Percentiles rank a stretch among this genome's conserved stretches.
Conservation (phyloP, 2,113 vertebrate species). For the Tetrax tetrax region DNA sequence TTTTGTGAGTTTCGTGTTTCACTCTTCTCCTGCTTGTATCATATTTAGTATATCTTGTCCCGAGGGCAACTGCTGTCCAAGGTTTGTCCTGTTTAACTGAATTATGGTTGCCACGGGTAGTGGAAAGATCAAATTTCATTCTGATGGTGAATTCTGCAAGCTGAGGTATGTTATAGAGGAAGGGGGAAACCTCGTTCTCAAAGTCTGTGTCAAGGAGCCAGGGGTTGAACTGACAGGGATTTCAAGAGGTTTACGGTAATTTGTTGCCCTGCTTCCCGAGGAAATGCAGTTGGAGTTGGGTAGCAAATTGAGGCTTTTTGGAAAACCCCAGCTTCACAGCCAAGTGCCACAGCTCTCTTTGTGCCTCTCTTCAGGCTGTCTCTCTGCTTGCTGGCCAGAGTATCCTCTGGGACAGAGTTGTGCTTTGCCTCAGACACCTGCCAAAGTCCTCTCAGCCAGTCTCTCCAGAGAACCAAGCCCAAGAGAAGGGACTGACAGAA, state of each 20-base stretch:
- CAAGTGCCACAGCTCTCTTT: background rate
- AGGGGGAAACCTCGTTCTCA: background rate
- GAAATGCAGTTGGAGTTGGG: background rate
- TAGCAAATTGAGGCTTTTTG: background rate
- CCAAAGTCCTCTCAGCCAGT: background rate
- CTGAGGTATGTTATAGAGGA: background rate
- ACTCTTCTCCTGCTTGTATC: background rate
- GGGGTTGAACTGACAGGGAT: background rate
- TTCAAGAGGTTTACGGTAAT: background rate
- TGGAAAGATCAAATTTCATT: conserved; percentile 1
- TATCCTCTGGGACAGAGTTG: background rate
- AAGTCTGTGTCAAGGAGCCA: background rate
- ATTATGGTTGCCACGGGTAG: background rate
- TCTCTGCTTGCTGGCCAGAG: background rate
- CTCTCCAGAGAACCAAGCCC: background rate
- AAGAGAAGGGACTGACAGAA: background rate
- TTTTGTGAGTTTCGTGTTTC: conserved; percentile 34
- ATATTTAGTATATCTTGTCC: background rate
- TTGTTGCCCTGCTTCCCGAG: background rate
- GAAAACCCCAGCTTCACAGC: background rate
- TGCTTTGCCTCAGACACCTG: background rate
- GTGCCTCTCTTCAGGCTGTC: background rate
- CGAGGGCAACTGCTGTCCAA: background rate
- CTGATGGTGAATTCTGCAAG: background rate
- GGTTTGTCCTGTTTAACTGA: conserved; percentile 21